Evolutionary conservation across 2,888 invertebrate genomes (phyloP).

Genomic region (Eupeodes latifasciatus): DNA sequence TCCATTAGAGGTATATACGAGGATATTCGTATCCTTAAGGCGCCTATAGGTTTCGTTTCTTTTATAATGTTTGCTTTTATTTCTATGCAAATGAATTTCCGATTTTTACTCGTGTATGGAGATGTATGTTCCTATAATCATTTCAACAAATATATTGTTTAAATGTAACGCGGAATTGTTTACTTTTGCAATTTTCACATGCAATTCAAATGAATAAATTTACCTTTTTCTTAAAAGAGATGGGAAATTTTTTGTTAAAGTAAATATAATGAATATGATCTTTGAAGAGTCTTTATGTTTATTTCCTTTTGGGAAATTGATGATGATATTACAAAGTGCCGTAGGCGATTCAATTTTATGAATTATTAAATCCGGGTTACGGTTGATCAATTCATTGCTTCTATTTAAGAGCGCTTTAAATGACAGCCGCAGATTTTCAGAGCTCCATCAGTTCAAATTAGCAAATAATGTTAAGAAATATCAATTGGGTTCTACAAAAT

Average conservation of each 20-base stretch:
- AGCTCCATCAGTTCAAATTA: too few species aligned
- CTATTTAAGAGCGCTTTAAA: too few species aligned
- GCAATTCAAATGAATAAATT: constrained; percentile 70
- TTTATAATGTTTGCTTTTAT: constrained; percentile 16
- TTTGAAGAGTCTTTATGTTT: neutral
- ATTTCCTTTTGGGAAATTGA: neutral
- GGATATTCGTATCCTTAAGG: neutral
- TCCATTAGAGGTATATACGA: constrained; percentile 5
- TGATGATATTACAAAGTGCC: neutral
- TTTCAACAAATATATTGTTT: constrained; percentile 57
- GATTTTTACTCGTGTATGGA: constrained; percentile 19
- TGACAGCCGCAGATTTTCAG: too few species aligned
- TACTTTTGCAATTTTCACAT: constrained; percentile 75
- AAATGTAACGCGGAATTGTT: constrained; percentile 60
- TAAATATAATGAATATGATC: constrained; percentile 2
- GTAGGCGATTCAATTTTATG: too few species aligned
- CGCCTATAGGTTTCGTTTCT: too few species aligned
- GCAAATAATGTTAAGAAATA: too few species aligned
- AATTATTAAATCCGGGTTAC: too few species aligned
- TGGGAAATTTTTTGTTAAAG: constrained; percentile 50
- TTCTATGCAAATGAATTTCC: constrained; percentile 71
- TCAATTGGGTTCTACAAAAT: too few species aligned
- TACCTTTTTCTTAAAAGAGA: neutral
- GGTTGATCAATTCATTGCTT: too few species aligned
- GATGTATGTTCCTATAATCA: constrained; percentile 45